phyloP scores from a whole-genome alignment of 2,113 vertebrate species.

The Pholis gunnellus region DNA sequence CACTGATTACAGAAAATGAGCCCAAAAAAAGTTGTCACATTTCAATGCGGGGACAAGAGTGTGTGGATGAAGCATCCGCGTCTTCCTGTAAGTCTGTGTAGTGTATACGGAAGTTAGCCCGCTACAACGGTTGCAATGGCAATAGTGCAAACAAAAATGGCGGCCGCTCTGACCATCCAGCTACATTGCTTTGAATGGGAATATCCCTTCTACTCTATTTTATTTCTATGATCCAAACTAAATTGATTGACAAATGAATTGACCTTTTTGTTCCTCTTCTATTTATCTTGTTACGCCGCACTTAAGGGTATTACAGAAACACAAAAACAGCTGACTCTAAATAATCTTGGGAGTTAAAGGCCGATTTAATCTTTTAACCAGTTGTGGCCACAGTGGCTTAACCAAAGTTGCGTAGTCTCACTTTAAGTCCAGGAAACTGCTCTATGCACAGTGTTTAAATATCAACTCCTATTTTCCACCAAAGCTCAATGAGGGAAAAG shows the following conservation, averaged over 20 bases:
- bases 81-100: no score
- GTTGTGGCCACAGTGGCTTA: neutral
- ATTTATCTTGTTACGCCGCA: no score
- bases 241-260: neutral
- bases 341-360: constrained; percentile 4
- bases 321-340: neutral
- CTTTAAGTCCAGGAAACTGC: neutral
- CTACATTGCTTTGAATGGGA: no score
- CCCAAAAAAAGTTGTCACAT: no score
- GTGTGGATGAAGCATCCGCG: no score
- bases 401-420: neutral
- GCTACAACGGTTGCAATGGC: no score
- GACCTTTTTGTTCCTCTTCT: neutral
- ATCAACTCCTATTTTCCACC: neutral
- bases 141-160: no score
- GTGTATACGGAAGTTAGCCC: no score
- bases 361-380: neutral
- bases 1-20: no score
- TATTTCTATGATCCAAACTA: neutral
- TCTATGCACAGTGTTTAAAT: neutral
- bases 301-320: neutral
- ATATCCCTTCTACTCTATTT: no score
- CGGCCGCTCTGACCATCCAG: no score
- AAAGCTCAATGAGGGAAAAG: neutral
- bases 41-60: no score